Evolutionary conservation across 2,888 invertebrate species (phyloP).

Genomic region (Neria commutata): DNA sequence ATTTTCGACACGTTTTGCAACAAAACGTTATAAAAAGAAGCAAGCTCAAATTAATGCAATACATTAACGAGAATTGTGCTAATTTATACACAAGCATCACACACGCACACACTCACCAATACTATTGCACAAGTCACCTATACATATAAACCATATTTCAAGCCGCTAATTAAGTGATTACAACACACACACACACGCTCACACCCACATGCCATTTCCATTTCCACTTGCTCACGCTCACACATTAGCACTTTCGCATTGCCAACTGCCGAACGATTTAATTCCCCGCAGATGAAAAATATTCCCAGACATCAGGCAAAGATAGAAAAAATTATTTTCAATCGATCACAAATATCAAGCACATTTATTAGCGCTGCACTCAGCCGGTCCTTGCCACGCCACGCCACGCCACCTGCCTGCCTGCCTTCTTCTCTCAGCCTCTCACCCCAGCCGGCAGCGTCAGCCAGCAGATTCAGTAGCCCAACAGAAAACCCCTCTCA

Average conservation of each 20-base stretch:
- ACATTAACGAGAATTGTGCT: too few species aligned
- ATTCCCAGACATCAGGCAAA: conserved; percentile 26
- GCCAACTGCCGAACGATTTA: background rate
- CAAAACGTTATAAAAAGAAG: too few species aligned
- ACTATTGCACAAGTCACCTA: too few species aligned
- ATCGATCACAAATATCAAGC: conserved; percentile 58
- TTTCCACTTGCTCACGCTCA: too few species aligned
- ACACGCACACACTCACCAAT: background rate
- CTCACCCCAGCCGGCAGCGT: conserved; percentile 17
- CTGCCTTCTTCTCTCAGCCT: conserved; percentile 1
- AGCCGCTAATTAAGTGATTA: conserved; percentile 49
- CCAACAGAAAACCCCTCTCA: background rate
- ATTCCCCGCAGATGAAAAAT: conserved; percentile 6
- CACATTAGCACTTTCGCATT: too few species aligned
- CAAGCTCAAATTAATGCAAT: too few species aligned
- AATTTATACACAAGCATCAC: too few species aligned
- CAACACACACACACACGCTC: conserved; percentile 12
- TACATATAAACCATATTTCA: too few species aligned
- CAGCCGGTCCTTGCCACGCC: conserved; percentile 27
- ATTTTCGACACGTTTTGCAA: too few species aligned
- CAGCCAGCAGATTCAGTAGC: conserved; percentile 25
- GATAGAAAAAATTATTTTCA: conserved; percentile 49
- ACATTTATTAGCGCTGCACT: conserved; percentile 46
- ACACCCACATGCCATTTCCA: background rate
- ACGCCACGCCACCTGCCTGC: conserved; percentile 17